Evolutionary conservation across 2,888 invertebrate species (phyloP).

Genomic region (Hypena proboscidalis): DNA sequence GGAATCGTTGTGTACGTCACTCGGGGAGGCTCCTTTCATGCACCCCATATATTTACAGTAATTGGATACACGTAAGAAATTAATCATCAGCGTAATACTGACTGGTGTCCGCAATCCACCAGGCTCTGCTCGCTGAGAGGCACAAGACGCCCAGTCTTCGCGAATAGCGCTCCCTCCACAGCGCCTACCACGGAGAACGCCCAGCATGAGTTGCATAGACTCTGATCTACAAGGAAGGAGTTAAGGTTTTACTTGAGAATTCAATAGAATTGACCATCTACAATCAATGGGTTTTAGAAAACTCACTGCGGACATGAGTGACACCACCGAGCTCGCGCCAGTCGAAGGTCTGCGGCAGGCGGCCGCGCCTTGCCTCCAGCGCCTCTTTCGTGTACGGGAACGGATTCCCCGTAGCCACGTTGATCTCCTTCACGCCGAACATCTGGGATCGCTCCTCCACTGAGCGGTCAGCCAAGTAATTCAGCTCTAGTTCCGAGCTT

Average conservation of each 20-base stretch:
- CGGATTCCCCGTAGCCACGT: conserved; percentile 30
- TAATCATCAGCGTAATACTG: conserved; percentile 25
- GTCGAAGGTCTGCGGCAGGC: conserved; percentile 66
- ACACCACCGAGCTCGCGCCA: conserved; percentile 72
- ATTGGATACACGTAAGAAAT: too few relatives aligned
- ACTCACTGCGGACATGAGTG: conserved; percentile 67
- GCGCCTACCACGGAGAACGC: conserved; percentile 75
- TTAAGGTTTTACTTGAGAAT: neutral
- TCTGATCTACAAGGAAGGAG: conserved; percentile 58
- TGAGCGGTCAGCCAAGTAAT: conserved; percentile 37
- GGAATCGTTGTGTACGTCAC: too few relatives aligned
- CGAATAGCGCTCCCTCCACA: conserved; percentile 74
- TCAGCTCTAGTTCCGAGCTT: conserved; percentile 51
- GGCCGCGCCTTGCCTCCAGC: conserved; percentile 42
- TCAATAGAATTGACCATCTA: neutral
- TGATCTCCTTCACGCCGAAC: conserved; percentile 11
- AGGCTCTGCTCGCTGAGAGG: conserved; percentile 70
- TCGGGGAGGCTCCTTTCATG: too few relatives aligned
- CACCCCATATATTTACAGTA: too few relatives aligned
- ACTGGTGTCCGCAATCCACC: conserved; percentile 73
- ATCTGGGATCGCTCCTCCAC: conserved; percentile 19
- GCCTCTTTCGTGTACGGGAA: conserved; percentile 41
- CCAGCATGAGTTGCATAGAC: conserved; percentile 71
- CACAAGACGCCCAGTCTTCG: conserved; percentile 60
- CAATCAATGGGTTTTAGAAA: neutral